Evolutionary conservation across 2,888 invertebrate species (phyloP).

Genomic region (Cecidostiba fungosa): DNA sequence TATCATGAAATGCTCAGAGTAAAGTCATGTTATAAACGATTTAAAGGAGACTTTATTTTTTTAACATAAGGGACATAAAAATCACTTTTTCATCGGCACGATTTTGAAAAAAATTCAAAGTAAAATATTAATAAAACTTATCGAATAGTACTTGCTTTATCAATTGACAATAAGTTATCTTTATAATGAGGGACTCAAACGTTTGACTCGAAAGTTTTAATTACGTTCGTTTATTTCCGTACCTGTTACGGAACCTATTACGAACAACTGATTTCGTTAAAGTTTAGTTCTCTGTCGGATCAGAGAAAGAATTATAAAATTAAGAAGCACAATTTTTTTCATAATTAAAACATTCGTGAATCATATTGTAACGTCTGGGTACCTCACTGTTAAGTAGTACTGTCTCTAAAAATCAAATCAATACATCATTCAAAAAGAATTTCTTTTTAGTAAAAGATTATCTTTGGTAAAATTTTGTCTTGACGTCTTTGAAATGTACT

Average conservation of each 20-base stretch:
- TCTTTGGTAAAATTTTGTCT: conserved; percentile 46
- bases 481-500: conserved; percentile 3
- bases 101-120: neutral
- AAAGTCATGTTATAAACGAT: conserved; percentile 19
- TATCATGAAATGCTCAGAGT: conserved; percentile 22
- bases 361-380: neutral
- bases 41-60: conserved; percentile 18
- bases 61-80: neutral
- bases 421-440: neutral
- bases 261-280: neutral
- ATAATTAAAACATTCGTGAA: neutral
- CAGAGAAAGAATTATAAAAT: too few relatives aligned
- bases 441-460: neutral
- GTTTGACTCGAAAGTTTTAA: neutral
- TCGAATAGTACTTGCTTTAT: neutral
- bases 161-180: neutral
- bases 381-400: neutral
- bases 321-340: neutral
- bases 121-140: neutral
- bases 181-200: neutral
- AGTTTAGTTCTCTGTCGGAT: too few relatives aligned
- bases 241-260: neutral
- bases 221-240: neutral
- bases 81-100: neutral
- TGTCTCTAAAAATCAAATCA: neutral